Percentiles rank a stretch among this genome's conserved stretches.
These are phyloP conservation scores for Drosophila asahinai DNA, from an alignment of 1,140 invertebrate genomes.

Conservation along the genomic window DNA sequence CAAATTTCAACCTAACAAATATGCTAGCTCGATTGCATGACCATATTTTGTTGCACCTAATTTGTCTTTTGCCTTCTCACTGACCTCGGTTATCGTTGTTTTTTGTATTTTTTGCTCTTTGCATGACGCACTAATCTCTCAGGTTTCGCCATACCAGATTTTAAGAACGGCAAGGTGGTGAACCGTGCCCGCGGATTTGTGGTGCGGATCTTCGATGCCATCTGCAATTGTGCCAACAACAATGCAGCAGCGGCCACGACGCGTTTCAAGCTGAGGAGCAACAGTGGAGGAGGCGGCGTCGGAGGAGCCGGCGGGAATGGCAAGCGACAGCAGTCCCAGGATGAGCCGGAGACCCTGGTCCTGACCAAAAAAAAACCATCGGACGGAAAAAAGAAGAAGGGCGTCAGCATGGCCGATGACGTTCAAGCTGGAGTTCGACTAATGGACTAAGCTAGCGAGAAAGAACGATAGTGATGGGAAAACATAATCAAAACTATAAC, in stretches of 20 bases:
- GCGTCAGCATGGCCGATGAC: conserved; percentile 72
- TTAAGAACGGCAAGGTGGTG: conserved; percentile 86
- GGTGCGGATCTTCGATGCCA: conserved; percentile 87
- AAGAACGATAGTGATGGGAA: conserved; percentile 5
- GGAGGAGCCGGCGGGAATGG: conserved; percentile 26
- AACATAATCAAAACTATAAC: conserved; percentile 53
- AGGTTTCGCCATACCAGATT: conserved; percentile 85
- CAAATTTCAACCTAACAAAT: conserved; percentile 11
- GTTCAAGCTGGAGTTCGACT: conserved; percentile 70
- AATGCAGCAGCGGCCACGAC: conserved; percentile 86
- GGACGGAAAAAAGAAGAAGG: conserved; percentile 73
- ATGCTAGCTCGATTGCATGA: conserved; percentile 46
- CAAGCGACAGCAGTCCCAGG: conserved; percentile 65
- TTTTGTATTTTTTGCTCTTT: conserved; percentile 32
- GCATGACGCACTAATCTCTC: conserved; percentile 58
- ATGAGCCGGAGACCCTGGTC: conserved; percentile 63
- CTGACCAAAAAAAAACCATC: conserved; percentile 69
- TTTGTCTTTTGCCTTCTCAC: conserved; percentile 52
- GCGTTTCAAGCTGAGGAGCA: conserved; percentile 77
- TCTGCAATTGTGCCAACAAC: conserved; percentile 88
- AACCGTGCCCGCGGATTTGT: conserved; percentile 87
- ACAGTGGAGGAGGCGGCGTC: conserved; percentile 47
- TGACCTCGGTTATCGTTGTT: conserved; percentile 51
- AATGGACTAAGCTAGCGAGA: conserved; percentile 52
- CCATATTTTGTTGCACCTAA: conserved; percentile 49